Base-by-base conservation (phyloP, 1,140 invertebrate species). In the Ganaspis sp. region DNA sequence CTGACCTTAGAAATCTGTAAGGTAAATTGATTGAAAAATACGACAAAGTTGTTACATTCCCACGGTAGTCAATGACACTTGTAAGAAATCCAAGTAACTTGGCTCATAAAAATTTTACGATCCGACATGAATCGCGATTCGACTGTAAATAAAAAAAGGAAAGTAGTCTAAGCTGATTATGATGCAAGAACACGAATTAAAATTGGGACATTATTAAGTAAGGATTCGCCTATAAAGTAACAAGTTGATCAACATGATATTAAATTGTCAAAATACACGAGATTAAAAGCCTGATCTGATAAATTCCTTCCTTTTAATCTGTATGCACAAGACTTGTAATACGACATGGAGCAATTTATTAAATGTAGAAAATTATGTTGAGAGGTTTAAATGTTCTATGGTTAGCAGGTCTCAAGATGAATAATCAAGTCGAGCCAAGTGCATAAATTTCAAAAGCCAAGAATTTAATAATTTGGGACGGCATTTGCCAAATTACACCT, bases 401-500 rank as follows among this genome's bases (percentile, higher is more conserved):
- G 58, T 64, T 64, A 29, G 58, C 21, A 15, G 4, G 23, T 64
- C 23, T 64, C 29, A 29, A 64, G 58, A 64, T 34, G 23, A 64
- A 34, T 64, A 64, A 64, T 9, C 72, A 76, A 78, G 78, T 70
- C 73, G 78, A 80, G 81, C 81, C 76, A 80, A 80, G 72, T 78
- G 58, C 72, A 76, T 79, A 76, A 72, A 76, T 82, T 80, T 8
- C 9, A 69, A 38, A 42, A 74, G 38, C 64, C 58, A 74, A 69
- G 58, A 74, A 17, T 74, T 49, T 79, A 72, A 78, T 74, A 76
- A 81, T 81, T 75, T 70, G 54, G 78, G 72, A 72, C 78, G 78
- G 80, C 79, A 73, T 84, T 85, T 77, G 86, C 80, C 78, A 86
- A 87, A 87, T 86, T 87, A 82, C 83, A 87, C 85, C 86, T 87